phyloP scores from a whole-genome alignment of 2,113 vertebrate genomes.

The Puma concolor region DNA sequence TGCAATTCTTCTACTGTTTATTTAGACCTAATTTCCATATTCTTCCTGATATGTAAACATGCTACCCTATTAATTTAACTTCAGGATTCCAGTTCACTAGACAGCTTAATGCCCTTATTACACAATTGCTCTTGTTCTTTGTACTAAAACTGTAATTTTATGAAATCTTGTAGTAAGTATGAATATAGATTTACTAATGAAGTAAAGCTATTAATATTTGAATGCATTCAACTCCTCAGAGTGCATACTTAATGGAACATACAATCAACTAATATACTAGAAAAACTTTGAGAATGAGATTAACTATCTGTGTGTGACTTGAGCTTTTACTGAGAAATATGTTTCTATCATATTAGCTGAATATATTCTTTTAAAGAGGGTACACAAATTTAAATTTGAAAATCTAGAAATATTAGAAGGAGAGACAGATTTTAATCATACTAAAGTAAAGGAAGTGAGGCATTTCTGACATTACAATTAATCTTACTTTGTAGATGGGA shows the following conservation, averaged over 20 bases:
- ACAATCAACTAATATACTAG: conserved; percentile 53
- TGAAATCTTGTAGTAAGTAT: conserved; percentile 67
- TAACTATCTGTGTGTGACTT: conserved; percentile 47
- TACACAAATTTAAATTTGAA: conserved; percentile 11
- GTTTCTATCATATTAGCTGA: neutral
- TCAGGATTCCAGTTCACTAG: conserved; percentile 27
- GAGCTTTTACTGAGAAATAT: conserved; percentile 41
- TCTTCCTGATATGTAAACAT: conserved; percentile 67
- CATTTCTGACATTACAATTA: neutral
- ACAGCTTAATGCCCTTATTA: conserved; percentile 51
- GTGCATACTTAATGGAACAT: conserved; percentile 36
- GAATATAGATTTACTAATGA: conserved; percentile 71
- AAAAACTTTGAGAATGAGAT: conserved; percentile 62
- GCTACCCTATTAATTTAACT: conserved; percentile 72
- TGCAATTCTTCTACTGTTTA: conserved; percentile 43
- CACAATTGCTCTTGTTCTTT: conserved; percentile 59
- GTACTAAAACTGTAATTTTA: conserved; percentile 65
- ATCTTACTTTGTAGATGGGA: conserved; percentile 42
- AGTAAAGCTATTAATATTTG: conserved; percentile 69
- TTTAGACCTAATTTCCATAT: conserved; percentile 71
- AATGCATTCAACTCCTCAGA: conserved; percentile 61
- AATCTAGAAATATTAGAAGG: neutral
- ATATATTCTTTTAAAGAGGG: neutral
- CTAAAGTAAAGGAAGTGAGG: conserved; percentile 40
- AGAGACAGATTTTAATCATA: neutral